A percentile compares a stretch with the other conserved stretches of the same genome.
Evolutionary conservation across 2,888 invertebrate genomes (phyloP).

Genomic region (Cylloceria caligata): DNA sequence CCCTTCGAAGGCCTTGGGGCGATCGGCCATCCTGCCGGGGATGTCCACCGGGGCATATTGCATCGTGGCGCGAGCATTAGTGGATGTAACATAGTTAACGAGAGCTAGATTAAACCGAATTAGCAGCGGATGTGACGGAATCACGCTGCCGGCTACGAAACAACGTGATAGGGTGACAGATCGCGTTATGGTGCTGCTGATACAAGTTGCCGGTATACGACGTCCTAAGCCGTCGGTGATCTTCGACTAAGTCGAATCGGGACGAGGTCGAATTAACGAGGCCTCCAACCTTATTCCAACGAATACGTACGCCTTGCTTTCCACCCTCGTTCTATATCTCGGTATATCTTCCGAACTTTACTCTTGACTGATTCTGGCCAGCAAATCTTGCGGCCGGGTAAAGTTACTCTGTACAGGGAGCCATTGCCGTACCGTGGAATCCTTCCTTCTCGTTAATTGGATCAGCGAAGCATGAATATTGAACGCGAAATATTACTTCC

Average conservation of each 20-base stretch:
- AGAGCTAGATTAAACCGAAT: conserved; percentile 81
- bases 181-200: conserved; percentile 31
- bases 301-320: conserved; percentile 51
- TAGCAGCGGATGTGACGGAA: conserved; percentile 70
- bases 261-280: conserved; percentile 73
- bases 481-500: conserved; percentile 61
- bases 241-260: conserved; percentile 74
- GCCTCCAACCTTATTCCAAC: conserved; percentile 61
- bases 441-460: conserved; percentile 63
- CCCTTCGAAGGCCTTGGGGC: conserved; percentile 52
- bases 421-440: not conserved
- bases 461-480: conserved; percentile 63
- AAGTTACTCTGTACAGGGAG: conserved; percentile 16
- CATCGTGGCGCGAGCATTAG: conserved; percentile 77
- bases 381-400: conserved; percentile 44
- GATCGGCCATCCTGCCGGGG: conserved; percentile 32
- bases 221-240: conserved; percentile 75
- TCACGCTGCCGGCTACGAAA: conserved; percentile 58
- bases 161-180: conserved; percentile 51
- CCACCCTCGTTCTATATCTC: conserved; percentile 45
- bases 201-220: conserved; percentile 23
- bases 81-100: conserved; percentile 81
- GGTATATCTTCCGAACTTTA: conserved; percentile 54
- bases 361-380: conserved; percentile 57
- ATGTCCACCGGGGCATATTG: conserved; percentile 41